phyloP scores from a whole-genome alignment of 64 coral and sea anemone genomes.

The Porites australiensis region DNA sequence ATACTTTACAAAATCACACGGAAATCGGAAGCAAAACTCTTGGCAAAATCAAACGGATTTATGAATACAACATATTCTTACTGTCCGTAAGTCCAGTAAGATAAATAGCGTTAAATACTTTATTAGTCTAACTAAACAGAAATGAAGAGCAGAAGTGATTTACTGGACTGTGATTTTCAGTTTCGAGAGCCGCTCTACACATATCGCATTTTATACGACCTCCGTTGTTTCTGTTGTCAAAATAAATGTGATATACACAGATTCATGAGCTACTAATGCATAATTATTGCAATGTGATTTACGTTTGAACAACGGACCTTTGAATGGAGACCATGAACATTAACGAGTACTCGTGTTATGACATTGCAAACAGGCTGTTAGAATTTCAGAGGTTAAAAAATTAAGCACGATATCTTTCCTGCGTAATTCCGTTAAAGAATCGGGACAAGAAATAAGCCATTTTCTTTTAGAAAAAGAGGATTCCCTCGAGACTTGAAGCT shows the following conservation, averaged over 20 bases:
- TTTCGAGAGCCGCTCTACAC: background rate
- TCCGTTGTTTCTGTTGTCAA: background rate
- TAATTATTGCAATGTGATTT: background rate
- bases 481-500: slow-evolving; percentile 6
- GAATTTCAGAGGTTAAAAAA: too few relatives aligned
- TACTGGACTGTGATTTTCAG: too few relatives aligned
- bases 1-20: slow-evolving; percentile 79
- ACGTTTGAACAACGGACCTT: background rate
- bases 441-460: background rate
- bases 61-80: slow-evolving; percentile 27
- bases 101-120: too few relatives aligned
- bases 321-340: background rate
- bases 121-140: too few relatives aligned
- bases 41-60: background rate
- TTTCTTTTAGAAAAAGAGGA: background rate
- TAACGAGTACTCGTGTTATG: too few relatives aligned
- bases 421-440: background rate
- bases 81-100: background rate
- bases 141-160: background rate
- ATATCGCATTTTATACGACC: background rate
- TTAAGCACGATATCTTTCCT: too few relatives aligned
- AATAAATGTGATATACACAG: background rate
- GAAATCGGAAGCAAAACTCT: background rate
- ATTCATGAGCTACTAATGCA: background rate
- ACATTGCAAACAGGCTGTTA: too few relatives aligned